Conservation (phyloP, 2,113 vertebrate genomes). For the Rostratula benghalensis region DNA sequence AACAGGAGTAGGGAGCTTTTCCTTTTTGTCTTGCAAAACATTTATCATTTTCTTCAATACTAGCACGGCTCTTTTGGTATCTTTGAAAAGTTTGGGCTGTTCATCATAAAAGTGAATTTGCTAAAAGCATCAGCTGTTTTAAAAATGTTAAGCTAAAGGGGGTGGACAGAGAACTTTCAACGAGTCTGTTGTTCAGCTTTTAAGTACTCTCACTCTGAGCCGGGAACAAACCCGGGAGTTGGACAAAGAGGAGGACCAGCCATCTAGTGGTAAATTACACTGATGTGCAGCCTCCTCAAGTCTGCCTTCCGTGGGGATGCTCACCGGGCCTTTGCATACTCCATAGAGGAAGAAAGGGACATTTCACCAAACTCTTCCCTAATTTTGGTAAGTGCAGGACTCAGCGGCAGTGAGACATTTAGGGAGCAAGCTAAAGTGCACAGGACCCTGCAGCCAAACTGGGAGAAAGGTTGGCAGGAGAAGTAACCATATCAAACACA, state of each 20-base stretch:
- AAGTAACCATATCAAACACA: background rate
- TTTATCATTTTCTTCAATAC: background rate
- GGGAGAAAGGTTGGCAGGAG: background rate
- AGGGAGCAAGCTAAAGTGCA: background rate
- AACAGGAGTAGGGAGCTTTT: background rate
- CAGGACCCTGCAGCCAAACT: background rate
- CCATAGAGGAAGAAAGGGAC: accelerated
- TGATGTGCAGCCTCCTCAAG: background rate
- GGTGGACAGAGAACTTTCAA: background rate
- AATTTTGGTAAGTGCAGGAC: background rate
- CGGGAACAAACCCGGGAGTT: background rate
- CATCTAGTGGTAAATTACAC: background rate
- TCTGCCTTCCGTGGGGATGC: background rate
- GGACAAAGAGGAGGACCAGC: background rate
- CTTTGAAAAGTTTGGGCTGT: background rate
- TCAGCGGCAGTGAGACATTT: accelerated
- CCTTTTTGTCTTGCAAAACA: background rate
- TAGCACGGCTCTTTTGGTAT: background rate
- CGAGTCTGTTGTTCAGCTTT: background rate
- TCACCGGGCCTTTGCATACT: background rate
- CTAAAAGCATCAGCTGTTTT: background rate
- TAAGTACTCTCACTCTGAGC: background rate
- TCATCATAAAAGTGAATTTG: background rate
- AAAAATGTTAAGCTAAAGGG: background rate
- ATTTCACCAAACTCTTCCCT: background rate